Base-by-base conservation (phyloP, 1,140 invertebrate species). In the Drosophila subobscura region DNA sequence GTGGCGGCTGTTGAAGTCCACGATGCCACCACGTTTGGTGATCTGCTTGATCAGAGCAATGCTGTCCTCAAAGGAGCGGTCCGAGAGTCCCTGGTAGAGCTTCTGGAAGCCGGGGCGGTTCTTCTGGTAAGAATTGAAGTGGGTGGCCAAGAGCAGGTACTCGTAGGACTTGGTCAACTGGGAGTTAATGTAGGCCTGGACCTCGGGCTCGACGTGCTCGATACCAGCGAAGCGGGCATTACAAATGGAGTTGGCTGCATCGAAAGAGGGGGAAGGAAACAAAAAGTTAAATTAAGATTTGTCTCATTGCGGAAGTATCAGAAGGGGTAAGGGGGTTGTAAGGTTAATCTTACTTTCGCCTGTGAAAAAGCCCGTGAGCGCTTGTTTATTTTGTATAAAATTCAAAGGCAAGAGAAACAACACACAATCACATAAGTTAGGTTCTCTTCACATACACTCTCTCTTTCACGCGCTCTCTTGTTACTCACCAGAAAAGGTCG, bases 1-100 rank as follows among this genome's bases (percentile, higher is more conserved):
- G 14, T 46, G 41, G 20, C 72, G 70, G n/a, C 70, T 66, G 57
- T 78, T 79, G 58, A 91, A 79, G 56, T 83, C 75, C 42, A 85
- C 73, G 7, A 57, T 61, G 78, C 66, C 93, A 91, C 96, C 96
- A 77, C 96, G 94, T 88, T 94, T 94, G 10, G 94, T 93, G 33
- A 96, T 93, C 90, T 95, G 95, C 83, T 96, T 95, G 68, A 97
- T 95, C 4, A 96, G 77, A 2, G 95, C 93, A 73, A 97, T 95
- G 33, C 94, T 93, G 80, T 96, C 94, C 20, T 95, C 93, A 95
- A 96, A 97, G 10, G 94, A 92, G 22, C 94, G 89, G 70, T 97
- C 96, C 3, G 96, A 96, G 6, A 96, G 86, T 71, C 94, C 94
- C 53, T 94, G 93, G 91, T 96, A 97, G 8, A 96, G 92, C 80